Evolutionary conservation across 2,113 vertebrate genomes (phyloP).

Genomic region (Burhinus oedicnemus): DNA sequence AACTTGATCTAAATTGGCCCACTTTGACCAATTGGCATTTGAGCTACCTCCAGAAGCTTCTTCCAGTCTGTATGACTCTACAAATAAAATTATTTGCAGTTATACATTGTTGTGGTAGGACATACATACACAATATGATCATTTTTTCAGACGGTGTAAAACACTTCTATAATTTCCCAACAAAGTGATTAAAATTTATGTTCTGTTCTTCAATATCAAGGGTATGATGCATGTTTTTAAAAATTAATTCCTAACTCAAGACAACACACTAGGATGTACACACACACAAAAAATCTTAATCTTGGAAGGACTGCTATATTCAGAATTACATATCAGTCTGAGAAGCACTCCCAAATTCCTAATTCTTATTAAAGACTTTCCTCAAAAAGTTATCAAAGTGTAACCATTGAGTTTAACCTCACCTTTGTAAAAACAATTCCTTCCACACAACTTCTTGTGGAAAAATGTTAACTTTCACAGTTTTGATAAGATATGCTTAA

Average conservation of each 20-base stretch:
- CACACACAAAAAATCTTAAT: background rate
- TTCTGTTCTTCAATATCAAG: background rate
- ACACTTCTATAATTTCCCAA: background rate
- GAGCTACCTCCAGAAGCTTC: background rate
- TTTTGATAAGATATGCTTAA: background rate
- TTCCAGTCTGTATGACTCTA: background rate
- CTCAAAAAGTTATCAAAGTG: background rate
- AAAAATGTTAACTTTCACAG: background rate
- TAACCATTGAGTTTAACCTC: background rate
- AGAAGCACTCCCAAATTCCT: background rate
- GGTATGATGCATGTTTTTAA: background rate
- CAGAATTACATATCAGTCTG: background rate
- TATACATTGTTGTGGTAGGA: background rate
- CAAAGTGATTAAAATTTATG: background rate
- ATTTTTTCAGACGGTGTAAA: background rate
- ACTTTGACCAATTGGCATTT: background rate
- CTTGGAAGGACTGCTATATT: background rate
- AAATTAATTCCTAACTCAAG: background rate
- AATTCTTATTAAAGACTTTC: background rate
- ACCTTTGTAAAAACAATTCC: background rate
- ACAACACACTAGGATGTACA: background rate
- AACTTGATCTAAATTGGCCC: background rate
- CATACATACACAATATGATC: background rate
- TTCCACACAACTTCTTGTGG: background rate
- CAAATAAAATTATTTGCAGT: background rate